Evolutionary conservation across 1,140 invertebrate genomes (phyloP), one percentile per base, ranked within the genome.

Genomic region (Oedothorax gibbosus): DNA sequence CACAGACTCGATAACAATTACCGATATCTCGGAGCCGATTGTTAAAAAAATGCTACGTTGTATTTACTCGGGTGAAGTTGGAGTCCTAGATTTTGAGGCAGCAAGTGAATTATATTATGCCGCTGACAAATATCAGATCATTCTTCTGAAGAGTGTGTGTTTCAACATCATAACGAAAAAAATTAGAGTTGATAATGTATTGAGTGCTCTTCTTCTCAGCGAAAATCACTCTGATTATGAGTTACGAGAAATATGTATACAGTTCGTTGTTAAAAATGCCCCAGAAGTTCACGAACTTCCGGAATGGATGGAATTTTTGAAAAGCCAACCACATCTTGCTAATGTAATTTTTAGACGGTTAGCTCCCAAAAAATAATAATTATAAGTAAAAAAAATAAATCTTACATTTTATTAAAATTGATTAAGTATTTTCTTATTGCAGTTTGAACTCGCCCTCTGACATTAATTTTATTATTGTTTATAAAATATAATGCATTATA

Each of bases 31-130:
- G 8, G 14, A 56, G 8, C 20, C 35, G 7, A 14, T 8, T 57
- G 20, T 73, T 8, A 21, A 20, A 73, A 8, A 21, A 35, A 54
- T 73, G 51, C 14, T 73, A 54, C 9, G 57, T 7, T 73, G 14
- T 7, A 54, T 73, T 14, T 73, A 73, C 53, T 56, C 71, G 2
- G 71, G 71, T 12, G 20, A 35, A 14, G 7, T 73, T 8, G 53
- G 54, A 6, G 14, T 14, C 15, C 12, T 57, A 8, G 18, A 73
- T 15, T 18, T 73, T 18, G n/a, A 54, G 7, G 57, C 9, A 12
- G 71, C 71, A 4, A 56, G 18, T 10, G 71, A 57, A 15, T 20
- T 73, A 56, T 73, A 73, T 57, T 73, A 73, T 15, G 71, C 71
- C 4, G 20, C 51, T 6, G 71, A 73, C 51, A 73, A 73, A 14